Evolutionary conservation across 2,113 vertebrate species (phyloP), one percentile per base, ranked within the genome.

Genomic region (Gasterosteus nipponicus): DNA sequence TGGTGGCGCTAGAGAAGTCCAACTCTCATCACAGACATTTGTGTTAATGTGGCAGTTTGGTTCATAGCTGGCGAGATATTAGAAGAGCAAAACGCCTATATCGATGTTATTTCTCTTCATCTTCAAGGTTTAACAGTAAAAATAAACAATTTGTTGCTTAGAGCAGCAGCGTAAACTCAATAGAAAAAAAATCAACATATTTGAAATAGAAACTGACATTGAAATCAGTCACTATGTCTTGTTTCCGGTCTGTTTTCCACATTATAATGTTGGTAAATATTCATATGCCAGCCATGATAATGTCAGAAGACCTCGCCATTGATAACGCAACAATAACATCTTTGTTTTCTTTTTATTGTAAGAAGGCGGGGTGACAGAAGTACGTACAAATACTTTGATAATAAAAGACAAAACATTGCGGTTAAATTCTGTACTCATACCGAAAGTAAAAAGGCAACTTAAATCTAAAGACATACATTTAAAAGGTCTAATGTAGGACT

Each of bases 301-400:
- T 31, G 14, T 44, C 10, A 56, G 26, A 64, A 62, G 22, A 46
- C 6, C 3, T 64, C 41, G 14, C 8, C 22, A 58, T 2, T 47
- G 12, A 67, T 29, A 10, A 74, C 0, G 6, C 44, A 78, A 70
- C n/a, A 42, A 46, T n/a, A 41, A 10, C 0, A 49, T 3, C 68
- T 85, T 81, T 83, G 14, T 57, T 66, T 77, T 90, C 87, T 92
- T 78, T 95, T 95, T 93, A 92, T 88, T 88, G 81, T 92, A 94
- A 91, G 89, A 93, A 92, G 75, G 47, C 1, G 73, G 69, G 71
- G 47, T 22, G 14, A 10, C 14, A 4, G 47, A 90, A 82, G 88
- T 91, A 92, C 49, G 51, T 92, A 94, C 86, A 93, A 92, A 92
- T 89, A 87, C 80, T 83, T 77, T 75, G 87, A 86, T 88, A 86